A percentile compares a stretch with the other conserved stretches of the same genome.
Evolutionary conservation across 2,888 invertebrate species (phyloP).

Genomic region (Creontiades dilutus): DNA sequence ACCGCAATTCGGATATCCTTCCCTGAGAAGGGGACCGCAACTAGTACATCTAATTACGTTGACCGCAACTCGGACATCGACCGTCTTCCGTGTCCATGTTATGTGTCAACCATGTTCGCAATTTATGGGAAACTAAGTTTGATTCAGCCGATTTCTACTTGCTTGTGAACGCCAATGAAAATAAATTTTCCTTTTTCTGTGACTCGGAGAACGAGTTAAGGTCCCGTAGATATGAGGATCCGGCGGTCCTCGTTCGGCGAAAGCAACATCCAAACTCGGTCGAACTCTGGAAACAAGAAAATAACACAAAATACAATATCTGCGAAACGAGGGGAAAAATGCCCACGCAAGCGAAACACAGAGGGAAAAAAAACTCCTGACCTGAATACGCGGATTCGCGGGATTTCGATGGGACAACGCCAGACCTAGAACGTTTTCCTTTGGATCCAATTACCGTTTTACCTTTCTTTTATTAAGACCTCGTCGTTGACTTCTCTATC

Average conservation of each 20-base stretch:
- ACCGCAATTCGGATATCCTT: too few relatives aligned
- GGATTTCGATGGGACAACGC: background rate
- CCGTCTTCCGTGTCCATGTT: too few relatives aligned
- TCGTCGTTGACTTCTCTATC: background rate
- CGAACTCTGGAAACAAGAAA: background rate
- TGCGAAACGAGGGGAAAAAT: background rate
- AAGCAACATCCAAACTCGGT: background rate
- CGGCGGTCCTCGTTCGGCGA: background rate
- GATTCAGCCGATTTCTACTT: too few relatives aligned
- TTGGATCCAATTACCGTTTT: background rate
- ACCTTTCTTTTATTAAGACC: background rate
- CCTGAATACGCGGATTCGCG: background rate
- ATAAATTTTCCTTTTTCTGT: too few relatives aligned
- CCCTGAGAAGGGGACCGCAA: too few relatives aligned
- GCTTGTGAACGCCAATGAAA: too few relatives aligned
- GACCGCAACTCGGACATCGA: too few relatives aligned
- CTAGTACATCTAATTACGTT: too few relatives aligned
- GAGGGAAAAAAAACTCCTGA: background rate
- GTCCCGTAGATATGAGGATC: too few relatives aligned
- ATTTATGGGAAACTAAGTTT: too few relatives aligned
- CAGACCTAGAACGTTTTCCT: background rate
- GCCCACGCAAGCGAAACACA: background rate
- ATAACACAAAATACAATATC: background rate
- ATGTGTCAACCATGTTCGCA: too few relatives aligned
- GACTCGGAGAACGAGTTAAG: too few relatives aligned